These are phyloP conservation scores for Bungarus multicinctus DNA, from an alignment of 2,113 vertebrate species.

Conservation along the genomic window DNA sequence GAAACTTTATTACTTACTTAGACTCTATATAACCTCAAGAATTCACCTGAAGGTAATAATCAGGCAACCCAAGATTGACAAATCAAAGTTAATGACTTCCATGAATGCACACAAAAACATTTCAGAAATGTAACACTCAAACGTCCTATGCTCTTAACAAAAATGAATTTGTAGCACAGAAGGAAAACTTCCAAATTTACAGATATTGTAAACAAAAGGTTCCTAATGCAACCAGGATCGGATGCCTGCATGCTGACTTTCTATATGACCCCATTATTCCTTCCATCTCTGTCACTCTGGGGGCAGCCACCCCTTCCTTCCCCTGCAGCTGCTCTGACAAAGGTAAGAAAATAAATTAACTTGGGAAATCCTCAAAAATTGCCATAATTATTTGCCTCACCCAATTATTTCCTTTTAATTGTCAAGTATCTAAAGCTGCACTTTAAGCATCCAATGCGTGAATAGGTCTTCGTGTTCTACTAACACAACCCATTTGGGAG, in stretches of 20 bases:
- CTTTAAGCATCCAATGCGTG: not conserved
- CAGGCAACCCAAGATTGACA: not conserved
- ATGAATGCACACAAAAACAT: not conserved
- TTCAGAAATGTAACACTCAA: not conserved
- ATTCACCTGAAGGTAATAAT: slow-evolving; percentile 4
- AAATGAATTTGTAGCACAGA: not conserved
- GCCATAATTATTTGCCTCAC: not conserved
- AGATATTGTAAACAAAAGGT: not conserved
- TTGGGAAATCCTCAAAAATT: not conserved
- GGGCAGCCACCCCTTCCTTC: not conserved
- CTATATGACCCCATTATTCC: not conserved
- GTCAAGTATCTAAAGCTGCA: not conserved
- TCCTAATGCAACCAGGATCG: not conserved
- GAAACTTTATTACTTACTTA: not conserved
- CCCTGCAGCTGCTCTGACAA: not conserved
- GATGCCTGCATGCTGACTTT: not conserved
- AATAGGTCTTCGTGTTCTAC: not conserved
- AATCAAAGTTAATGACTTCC: slow-evolving; percentile 1
- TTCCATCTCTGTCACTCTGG: not conserved
- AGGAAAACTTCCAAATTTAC: not conserved
- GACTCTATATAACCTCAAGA: not conserved
- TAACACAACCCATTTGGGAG: not conserved
- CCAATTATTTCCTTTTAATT: not conserved
- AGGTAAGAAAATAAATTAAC: not conserved
- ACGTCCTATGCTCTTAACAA: not conserved